phyloP scores from a whole-genome alignment of 2,797 vertebrate genomes.

The Sebastes matsubarae region DNA sequence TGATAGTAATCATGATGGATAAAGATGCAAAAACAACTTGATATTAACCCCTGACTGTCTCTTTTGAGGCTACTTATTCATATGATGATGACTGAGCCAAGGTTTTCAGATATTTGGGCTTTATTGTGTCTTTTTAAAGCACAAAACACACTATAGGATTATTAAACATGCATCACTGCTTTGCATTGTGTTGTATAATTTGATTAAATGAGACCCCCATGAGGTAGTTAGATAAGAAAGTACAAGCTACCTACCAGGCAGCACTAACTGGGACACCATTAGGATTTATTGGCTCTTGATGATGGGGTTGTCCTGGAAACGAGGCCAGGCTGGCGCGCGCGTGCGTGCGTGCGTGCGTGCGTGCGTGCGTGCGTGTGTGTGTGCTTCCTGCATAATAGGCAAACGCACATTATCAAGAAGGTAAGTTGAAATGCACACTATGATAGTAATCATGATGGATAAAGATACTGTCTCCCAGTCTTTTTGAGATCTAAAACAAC shows the following conservation, averaged over 20 bases:
- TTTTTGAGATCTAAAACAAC: neutral
- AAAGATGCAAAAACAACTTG: neutral
- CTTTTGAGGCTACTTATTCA: neutral
- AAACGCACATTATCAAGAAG: neutral
- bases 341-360: neutral
- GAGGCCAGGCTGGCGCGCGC: neutral
- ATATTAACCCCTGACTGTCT: neutral
- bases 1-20: neutral
- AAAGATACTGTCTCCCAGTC: neutral
- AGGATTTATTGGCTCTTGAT: slow-evolving; percentile 48
- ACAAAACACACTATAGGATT: neutral
- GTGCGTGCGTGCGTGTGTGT: too few relatives aligned
- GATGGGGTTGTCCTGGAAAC: slow-evolving; percentile 59
- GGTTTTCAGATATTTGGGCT: slow-evolving; percentile 23
- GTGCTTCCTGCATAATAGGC: neutral
- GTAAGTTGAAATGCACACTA: neutral
- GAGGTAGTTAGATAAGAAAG: neutral
- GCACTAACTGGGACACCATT: slow-evolving; percentile 21
- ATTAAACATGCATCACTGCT: neutral
- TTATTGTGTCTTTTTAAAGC: slow-evolving; percentile 14
- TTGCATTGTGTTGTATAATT: neutral
- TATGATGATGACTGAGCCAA: slow-evolving; percentile 19
- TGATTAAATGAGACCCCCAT: neutral
- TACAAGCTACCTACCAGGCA: neutral
- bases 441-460: neutral